A percentile compares a stretch with the other conserved stretches of the same genome.
Conservation (phyloP, 2,888 invertebrate species). For the Mythimna ferrago region DNA sequence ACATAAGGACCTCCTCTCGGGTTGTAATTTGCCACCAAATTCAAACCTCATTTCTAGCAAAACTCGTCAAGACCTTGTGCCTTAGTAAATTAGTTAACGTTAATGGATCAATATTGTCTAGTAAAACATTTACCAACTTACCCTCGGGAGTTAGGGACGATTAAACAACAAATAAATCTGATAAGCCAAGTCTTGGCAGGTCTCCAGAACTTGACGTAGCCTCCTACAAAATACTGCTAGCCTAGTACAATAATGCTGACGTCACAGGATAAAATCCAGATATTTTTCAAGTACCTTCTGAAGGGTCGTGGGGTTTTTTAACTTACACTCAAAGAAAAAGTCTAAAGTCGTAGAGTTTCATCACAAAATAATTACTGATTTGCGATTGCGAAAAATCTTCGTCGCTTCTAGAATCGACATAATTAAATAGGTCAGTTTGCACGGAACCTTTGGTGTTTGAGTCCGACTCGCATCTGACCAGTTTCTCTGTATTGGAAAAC, state of each 20-base stretch:
- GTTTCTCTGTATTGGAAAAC: too few relatives aligned
- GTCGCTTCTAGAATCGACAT: too few relatives aligned
- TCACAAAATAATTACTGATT: background rate
- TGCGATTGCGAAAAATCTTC: background rate
- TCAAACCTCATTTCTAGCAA: background rate
- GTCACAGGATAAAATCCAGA: conserved; percentile 1
- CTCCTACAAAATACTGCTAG: conserved; percentile 12
- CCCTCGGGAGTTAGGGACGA: background rate
- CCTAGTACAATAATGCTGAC: conserved; percentile 19
- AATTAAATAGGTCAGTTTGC: too few relatives aligned
- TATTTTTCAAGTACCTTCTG: background rate
- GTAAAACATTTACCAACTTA: conserved; percentile 19
- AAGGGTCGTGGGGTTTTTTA: too few relatives aligned
- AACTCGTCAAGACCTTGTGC: background rate
- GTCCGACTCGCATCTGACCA: too few relatives aligned
- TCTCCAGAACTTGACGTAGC: conserved; percentile 21
- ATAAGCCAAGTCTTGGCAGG: conserved; percentile 33
- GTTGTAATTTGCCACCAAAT: background rate
- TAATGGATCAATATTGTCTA: conserved; percentile 5
- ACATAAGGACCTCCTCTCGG: too few relatives aligned
- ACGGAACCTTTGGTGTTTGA: too few relatives aligned
- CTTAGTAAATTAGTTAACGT: background rate
- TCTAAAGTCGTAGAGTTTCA: too few relatives aligned
- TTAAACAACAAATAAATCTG: conserved; percentile 28
- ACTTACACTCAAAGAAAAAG: too few relatives aligned